Base-by-base conservation (phyloP, 2,888 invertebrate species). In the Scaptomyza flava region DNA sequence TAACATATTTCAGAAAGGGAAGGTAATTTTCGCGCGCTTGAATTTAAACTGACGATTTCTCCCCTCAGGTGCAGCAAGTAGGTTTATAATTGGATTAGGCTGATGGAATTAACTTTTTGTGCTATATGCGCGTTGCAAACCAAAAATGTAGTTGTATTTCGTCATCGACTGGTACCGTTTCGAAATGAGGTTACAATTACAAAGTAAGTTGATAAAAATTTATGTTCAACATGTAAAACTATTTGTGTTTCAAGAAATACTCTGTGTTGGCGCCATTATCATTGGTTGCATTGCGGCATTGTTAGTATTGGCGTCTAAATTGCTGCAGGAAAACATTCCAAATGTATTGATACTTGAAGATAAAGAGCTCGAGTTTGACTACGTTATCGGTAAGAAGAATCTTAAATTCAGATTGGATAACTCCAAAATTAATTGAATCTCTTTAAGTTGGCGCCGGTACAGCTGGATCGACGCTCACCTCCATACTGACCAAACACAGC, bases 391-490 rank as follows among this genome's bases (percentile, higher is more conserved):
- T 91, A 72, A 79, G 78, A 42, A 11, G 1, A 6, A 23, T 27
- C 0, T 12, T 2, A 34, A 7, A 2, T 0, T 3, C 0, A 7
- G 9, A 5, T 0, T 12, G 7, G 1, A 11, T 33, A 12, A 23
- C 3, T 14, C 3, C 0, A 1, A 14, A 45, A 34, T n/a, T 17
- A 23, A 38, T 23, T 42, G 34, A 7, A 8, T 30, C 1, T 8
- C 11, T 7, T 48, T 3, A 60, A 95, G 96, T 96, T 53, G 96
- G 96, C 1, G 95, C 94, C 2, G 96, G 96, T 0, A 95, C 96
- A 31, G 93, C 95, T 0, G 96, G 96, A 8, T 95, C 95, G 77
- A 95, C 95, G 0, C 90, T 96, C 7, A 95, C 96, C 0, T 93
- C 95, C 0, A 92, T 94, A 2, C 93, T 96, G 14, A 93, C 94